These are phyloP conservation scores for Stenopsyche tienmushanensis DNA, from an alignment of 1,140 invertebrate species.

Conservation along the genomic window DNA sequence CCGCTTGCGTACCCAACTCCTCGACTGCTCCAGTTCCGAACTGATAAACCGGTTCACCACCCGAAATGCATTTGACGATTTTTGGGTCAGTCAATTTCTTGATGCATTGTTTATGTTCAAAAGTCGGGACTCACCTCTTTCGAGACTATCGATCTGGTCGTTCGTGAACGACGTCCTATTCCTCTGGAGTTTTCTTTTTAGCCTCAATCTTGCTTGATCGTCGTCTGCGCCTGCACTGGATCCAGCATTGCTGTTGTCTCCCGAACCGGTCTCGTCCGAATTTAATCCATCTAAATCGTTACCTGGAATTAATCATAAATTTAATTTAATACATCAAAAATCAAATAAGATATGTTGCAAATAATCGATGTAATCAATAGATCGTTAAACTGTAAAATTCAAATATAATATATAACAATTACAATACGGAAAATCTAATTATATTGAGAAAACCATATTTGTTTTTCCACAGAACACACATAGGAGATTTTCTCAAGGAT, in stretches of 20 bases:
- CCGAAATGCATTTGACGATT: neutral
- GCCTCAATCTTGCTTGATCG: conserved; percentile 80
- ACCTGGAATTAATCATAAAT: conserved; percentile 28
- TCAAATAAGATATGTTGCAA: too few species aligned
- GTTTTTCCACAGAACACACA: too few species aligned
- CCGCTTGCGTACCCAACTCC: neutral
- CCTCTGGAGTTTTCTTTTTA: conserved; percentile 96
- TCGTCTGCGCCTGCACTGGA: conserved; percentile 79
- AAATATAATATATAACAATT: too few species aligned
- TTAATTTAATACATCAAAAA: conserved; percentile 40
- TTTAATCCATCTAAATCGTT: conserved; percentile 63
- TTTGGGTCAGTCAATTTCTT: neutral
- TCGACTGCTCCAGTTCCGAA: too few species aligned
- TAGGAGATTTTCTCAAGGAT: too few species aligned
- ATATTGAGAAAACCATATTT: too few species aligned
- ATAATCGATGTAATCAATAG: too few species aligned
- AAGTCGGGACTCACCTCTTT: conserved; percentile 76
- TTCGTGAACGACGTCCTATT: conserved; percentile 99
- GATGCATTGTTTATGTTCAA: neutral
- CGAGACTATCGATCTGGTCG: conserved; percentile 97
- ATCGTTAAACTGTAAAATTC: too few species aligned
- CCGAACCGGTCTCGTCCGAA: conserved; percentile 71
- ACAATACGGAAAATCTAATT: too few species aligned
- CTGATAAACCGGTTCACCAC: too few species aligned
- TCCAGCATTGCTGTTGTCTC: conserved; percentile 76